Evolutionary conservation across 2,888 invertebrate species (phyloP).

Genomic region (Capitulum mitella): DNA sequence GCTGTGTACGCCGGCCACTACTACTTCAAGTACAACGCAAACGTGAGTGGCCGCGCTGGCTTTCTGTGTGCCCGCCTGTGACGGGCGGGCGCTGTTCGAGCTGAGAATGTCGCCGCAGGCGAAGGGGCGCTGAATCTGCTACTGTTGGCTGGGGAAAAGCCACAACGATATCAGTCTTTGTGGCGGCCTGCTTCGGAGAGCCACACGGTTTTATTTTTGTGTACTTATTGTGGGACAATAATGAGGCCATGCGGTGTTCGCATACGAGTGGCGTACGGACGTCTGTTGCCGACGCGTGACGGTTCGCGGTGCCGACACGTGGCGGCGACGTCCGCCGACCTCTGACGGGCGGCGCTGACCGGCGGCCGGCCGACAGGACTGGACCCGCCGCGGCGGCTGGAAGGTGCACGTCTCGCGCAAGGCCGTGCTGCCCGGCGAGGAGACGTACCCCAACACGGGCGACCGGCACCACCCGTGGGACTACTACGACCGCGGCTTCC

Average conservation of each 20-base stretch:
- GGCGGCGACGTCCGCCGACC: neutral
- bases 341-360: neutral
- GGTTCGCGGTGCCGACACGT: neutral
- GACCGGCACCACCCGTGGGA: conserved; percentile 54
- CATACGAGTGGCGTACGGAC: too few relatives aligned
- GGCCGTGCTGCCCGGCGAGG: conserved; percentile 59
- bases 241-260: too few relatives aligned
- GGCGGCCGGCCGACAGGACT: conserved; percentile 52
- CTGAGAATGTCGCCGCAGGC: too few relatives aligned
- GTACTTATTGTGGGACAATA: too few relatives aligned
- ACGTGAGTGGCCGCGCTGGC: too few relatives aligned
- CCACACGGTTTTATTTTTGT: too few relatives aligned
- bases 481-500: conserved; percentile 66
- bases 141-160: too few relatives aligned
- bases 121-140: too few relatives aligned
- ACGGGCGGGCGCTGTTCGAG: too few relatives aligned
- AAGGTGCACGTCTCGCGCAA: conserved; percentile 53
- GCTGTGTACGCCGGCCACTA: conserved; percentile 56
- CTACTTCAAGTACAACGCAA: conserved; percentile 71
- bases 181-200: too few relatives aligned
- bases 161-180: too few relatives aligned
- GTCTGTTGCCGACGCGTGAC: neutral
- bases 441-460: conserved; percentile 57
- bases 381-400: conserved; percentile 70
- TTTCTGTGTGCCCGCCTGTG: too few relatives aligned